Percentiles rank a stretch among this genome's conserved stretches.
phyloP scores from a whole-genome alignment of 1,140 invertebrate species.

The Drosophila miranda region DNA sequence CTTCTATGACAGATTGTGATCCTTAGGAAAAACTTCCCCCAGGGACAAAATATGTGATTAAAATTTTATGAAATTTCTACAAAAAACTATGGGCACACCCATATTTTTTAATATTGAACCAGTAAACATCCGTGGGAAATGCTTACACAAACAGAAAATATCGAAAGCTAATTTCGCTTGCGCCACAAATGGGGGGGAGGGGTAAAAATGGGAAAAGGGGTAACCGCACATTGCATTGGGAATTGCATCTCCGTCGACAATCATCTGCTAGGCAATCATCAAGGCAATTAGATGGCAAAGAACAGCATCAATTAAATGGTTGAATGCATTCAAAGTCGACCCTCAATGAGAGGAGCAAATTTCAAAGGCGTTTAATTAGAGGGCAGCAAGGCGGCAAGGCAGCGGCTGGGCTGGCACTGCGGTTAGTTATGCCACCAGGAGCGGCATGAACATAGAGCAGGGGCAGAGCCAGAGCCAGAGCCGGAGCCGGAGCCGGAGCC shows the following conservation, averaged over 20 bases:
- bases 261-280: slow-evolving; percentile 2
- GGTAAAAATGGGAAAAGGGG: no score
- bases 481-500: no score
- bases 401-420: slow-evolving; percentile 8
- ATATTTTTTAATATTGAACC: no score
- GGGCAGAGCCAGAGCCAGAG: not conserved
- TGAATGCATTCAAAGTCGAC: slow-evolving; percentile 27
- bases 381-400: slow-evolving; percentile 9
- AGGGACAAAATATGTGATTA: no score
- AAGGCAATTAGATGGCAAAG: slow-evolving; percentile 32
- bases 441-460: no score
- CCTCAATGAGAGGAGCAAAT: slow-evolving; percentile 21
- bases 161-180: no score
- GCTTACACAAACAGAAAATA: no score
- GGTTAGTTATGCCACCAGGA: slow-evolving; percentile 32
- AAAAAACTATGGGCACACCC: no score
- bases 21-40: no score
- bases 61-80: no score
- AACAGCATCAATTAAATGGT: slow-evolving; percentile 30
- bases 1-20: slow-evolving; percentile 23
- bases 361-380: slow-evolving; percentile 54
- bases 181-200: not conserved
- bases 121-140: no score
- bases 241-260: slow-evolving; percentile 5
- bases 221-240: slow-evolving; percentile 5